Evolutionary conservation across 2,797 vertebrate genomes (phyloP), one percentile per base, ranked within the genome.

Genomic region (Brotula barbata): DNA sequence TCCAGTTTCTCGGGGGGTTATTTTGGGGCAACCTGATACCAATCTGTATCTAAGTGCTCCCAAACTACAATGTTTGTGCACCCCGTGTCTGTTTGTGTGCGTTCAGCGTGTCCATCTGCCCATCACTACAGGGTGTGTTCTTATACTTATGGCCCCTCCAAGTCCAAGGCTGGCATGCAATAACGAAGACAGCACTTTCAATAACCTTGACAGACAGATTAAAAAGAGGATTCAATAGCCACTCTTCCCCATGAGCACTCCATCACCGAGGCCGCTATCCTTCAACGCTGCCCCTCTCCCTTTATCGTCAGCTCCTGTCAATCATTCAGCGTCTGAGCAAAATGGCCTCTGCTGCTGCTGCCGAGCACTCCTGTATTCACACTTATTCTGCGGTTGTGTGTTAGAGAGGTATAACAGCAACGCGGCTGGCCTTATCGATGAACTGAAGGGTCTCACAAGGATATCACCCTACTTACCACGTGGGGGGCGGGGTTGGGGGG

Each of bases 151-250:
- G 64, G 75, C 76, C 68, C 54, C 73, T 77, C 81, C 65, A 60
- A 77, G 74, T 80, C 84, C 87, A 88, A 89, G 88, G 87, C 83
- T 84, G 85, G 66, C 80, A 40, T 43, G 83, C 72, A 87, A 88
- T 90, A 90, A 89, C 44, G 77, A 87, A 87, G 88, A 86, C 84
- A 71, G 84, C 85, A 87, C 88, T 89, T 90, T 90, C 86, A 89
- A 89, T 89, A 89, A 88, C 88, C 86, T 88, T 90, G 88, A 90
- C 86, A 53, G 86, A 90, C 87, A 90, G 88, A 90, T 90, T 89
- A 89, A 89, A 89, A 89, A 82, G 83, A 81, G 82, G 84, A 88
- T 86, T 89, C 87, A 87, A 88, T 86, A 89, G 85, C 85, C 65
- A 77, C 83, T 78, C 86, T 78, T 85, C 78, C 77, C 82, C 81